Percentiles rank a stretch among this genome's conserved stretches.
Conservation (phyloP, 2,113 vertebrate species). For the Pelecanus crispus region DNA sequence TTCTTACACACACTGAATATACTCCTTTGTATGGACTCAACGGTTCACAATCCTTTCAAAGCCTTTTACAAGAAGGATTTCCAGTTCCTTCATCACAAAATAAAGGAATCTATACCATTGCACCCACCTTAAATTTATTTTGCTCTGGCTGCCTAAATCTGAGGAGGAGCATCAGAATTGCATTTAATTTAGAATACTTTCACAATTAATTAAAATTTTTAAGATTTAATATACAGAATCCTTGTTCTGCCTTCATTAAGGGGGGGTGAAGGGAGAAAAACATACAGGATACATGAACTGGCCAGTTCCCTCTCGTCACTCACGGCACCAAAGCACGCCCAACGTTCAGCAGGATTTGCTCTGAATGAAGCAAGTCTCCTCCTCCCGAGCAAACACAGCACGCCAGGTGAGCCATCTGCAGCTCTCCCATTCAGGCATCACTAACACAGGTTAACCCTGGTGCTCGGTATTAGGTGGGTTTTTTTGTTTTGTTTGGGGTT, state of each 20-base stretch:
- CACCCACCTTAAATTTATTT: background rate
- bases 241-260: background rate
- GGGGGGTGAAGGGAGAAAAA: background rate
- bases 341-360: background rate
- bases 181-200: background rate
- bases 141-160: background rate
- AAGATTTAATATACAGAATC: background rate
- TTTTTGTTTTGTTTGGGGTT: no score
- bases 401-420: background rate
- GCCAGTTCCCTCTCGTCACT: background rate
- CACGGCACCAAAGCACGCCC: background rate
- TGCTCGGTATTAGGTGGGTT: background rate
- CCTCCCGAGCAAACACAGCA: background rate
- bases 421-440: background rate
- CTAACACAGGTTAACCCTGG: background rate
- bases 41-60: background rate
- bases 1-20: background rate
- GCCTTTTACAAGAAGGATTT: background rate
- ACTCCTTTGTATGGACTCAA: background rate
- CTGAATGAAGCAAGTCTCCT: background rate
- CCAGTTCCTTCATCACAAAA: background rate
- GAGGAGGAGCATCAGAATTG: rapidly evolving
- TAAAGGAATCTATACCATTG: background rate
- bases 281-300: background rate
- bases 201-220: background rate